phyloP scores from a whole-genome alignment of 1,140 invertebrate genomes.

The Drosophila parvula region DNA sequence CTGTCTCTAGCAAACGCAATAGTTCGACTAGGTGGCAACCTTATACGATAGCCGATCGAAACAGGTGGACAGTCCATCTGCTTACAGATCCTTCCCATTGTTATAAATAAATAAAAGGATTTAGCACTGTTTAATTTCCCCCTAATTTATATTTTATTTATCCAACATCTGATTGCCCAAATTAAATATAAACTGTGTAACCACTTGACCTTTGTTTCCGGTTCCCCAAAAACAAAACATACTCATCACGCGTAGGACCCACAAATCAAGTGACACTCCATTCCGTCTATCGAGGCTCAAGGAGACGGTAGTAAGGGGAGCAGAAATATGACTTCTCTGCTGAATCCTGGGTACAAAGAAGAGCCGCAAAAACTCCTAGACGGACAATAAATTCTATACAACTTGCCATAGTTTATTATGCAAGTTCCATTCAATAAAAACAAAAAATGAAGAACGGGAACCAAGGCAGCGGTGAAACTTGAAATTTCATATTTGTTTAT shows the following conservation, averaged over 20 bases:
- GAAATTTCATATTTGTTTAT: slow-evolving; percentile 51
- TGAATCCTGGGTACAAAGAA: background rate
- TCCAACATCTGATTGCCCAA: too few species aligned
- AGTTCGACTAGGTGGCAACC: background rate
- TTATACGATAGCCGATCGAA: background rate
- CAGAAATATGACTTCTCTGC: slow-evolving; percentile 7
- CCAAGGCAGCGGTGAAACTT: slow-evolving; percentile 30
- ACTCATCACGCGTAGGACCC: slow-evolving; percentile 14
- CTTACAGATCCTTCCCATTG: too few species aligned
- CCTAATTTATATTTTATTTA: background rate
- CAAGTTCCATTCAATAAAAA: slow-evolving; percentile 44
- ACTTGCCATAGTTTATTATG: slow-evolving; percentile 45
- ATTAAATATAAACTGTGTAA: too few species aligned
- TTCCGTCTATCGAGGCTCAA: slow-evolving; percentile 5
- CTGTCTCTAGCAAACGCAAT: background rate
- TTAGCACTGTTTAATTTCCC: background rate
- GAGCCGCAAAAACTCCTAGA: slow-evolving; percentile 20
- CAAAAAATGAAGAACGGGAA: background rate
- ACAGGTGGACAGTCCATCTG: background rate
- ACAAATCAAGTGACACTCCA: slow-evolving; percentile 29
- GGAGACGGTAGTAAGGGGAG: too few species aligned
- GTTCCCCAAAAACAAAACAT: background rate
- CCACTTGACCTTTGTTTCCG: background rate
- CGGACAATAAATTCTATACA: slow-evolving; percentile 22
- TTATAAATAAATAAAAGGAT: background rate